These are phyloP conservation scores for Erpornis zantholeuca DNA, from an alignment of 2,113 vertebrate species.

Conservation along the genomic window DNA sequence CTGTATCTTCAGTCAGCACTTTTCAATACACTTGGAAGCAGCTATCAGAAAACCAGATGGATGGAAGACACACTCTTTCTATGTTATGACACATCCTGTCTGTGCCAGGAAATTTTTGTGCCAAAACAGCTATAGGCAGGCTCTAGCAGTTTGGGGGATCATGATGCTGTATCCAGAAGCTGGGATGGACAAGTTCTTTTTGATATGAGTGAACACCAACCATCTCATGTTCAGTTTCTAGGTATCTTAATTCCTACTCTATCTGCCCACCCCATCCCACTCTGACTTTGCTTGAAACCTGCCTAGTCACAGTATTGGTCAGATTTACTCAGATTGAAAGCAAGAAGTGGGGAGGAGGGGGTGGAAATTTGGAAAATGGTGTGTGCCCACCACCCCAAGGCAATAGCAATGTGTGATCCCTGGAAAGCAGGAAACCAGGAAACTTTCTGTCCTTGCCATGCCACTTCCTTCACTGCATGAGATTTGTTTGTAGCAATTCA, in stretches of 20 bases:
- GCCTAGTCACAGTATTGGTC: not conserved
- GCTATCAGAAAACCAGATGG: not conserved
- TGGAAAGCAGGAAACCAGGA: not conserved
- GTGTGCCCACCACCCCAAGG: not conserved
- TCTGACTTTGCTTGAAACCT: not conserved
- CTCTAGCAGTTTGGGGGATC: not conserved
- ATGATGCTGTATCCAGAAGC: not conserved
- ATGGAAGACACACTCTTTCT: not conserved
- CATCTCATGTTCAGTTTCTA: not conserved
- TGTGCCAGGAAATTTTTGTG: not conserved
- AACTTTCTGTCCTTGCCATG: not conserved
- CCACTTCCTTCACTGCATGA: not conserved
- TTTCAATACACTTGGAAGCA: not conserved
- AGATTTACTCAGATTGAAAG: not conserved
- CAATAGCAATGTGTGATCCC: accelerated
- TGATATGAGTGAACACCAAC: accelerated
- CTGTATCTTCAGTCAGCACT: not conserved
- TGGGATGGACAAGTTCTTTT: not conserved
- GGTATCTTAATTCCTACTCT: not conserved
- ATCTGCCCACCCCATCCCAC: not conserved
- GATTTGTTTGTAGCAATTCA: not conserved
- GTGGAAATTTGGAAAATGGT: not conserved
- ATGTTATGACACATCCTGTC: not conserved
- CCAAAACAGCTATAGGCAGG: not conserved
- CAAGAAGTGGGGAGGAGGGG: not conserved